Conservation (phyloP, 2,113 vertebrate genomes). For the Tyrannus savana region DNA sequence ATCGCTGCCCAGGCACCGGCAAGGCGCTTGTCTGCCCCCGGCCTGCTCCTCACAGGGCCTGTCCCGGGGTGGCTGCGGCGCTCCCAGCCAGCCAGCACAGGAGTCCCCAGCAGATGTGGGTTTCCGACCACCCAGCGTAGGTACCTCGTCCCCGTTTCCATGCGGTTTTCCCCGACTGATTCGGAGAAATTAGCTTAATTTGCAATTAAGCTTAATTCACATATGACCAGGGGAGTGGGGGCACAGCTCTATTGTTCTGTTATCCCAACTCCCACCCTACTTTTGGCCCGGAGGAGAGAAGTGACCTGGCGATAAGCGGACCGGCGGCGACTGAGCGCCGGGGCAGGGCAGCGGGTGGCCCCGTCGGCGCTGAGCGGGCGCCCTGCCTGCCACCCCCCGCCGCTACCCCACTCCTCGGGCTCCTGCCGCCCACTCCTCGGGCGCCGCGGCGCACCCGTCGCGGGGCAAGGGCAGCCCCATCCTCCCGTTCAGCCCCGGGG, state of each 20-base stretch:
- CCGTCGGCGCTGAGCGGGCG: not conserved
- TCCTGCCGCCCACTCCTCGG: not conserved
- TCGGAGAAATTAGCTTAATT: slow-evolving; percentile 43
- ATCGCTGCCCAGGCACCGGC: not conserved
- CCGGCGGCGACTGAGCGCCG: not conserved
- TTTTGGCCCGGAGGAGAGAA: not conserved
- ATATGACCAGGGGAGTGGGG: not conserved
- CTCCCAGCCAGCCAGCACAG: not conserved
- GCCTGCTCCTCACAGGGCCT: not conserved
- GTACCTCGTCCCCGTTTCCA: not conserved
- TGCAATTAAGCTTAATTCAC: slow-evolving; percentile 44
- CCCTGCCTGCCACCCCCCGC: not conserved
- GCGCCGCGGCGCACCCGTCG: not conserved
- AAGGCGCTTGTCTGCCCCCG: slow-evolving; percentile 3
- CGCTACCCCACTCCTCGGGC: not conserved
- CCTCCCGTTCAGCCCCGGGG: not conserved
- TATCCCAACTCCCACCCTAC: not conserved
- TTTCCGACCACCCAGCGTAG: slow-evolving; percentile 37
- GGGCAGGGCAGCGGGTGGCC: not conserved
- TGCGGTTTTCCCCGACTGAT: not conserved
- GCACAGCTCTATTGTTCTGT: not conserved
- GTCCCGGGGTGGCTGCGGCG: not conserved
- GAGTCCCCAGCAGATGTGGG: not conserved
- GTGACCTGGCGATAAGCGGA: not conserved
- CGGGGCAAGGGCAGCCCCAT: not conserved